These are phyloP conservation scores for Neogale vison DNA, from an alignment of 2,113 vertebrate genomes.

Conservation along the genomic window DNA sequence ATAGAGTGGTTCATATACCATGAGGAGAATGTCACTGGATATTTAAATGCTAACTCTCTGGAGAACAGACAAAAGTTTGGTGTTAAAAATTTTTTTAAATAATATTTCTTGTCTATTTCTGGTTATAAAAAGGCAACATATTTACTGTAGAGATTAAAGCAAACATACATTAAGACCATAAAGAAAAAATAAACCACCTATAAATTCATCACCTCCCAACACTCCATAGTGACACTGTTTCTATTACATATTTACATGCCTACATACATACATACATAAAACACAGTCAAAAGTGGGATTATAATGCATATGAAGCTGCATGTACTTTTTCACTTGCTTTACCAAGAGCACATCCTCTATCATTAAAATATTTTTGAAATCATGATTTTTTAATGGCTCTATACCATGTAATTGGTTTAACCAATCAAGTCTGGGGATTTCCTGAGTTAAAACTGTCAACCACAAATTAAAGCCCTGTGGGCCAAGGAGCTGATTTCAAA, in stretches of 20 bases:
- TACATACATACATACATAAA: background rate
- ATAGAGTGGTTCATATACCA: slow-evolving; percentile 13
- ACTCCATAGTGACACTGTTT: background rate
- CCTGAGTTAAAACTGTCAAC: slow-evolving; percentile 49
- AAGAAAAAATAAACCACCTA: background rate
- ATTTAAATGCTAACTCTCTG: slow-evolving; percentile 29
- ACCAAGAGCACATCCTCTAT: background rate
- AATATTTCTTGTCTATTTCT: slow-evolving; percentile 29
- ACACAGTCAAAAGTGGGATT: background rate
- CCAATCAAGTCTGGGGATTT: slow-evolving; percentile 40
- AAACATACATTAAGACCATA: background rate
- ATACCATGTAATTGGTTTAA: slow-evolving; percentile 33
- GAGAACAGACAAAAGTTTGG: background rate
- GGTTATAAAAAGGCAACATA: slow-evolving; percentile 25
- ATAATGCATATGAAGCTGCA: background rate
- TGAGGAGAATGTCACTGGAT: background rate
- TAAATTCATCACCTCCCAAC: slow-evolving; percentile 32
- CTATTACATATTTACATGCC: background rate
- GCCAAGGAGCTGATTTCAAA: slow-evolving; percentile 40
- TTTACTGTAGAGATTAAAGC: background rate
- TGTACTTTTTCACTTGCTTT: background rate
- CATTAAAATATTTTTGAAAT: slow-evolving; percentile 38
- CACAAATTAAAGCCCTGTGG: background rate
- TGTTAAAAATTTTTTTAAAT: background rate
- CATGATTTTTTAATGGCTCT: slow-evolving; percentile 44